A percentile compares a stretch with the other conserved stretches of the same genome.
Evolutionary conservation across 2,888 invertebrate genomes (phyloP).

Genomic region (Tholera decimalis): DNA sequence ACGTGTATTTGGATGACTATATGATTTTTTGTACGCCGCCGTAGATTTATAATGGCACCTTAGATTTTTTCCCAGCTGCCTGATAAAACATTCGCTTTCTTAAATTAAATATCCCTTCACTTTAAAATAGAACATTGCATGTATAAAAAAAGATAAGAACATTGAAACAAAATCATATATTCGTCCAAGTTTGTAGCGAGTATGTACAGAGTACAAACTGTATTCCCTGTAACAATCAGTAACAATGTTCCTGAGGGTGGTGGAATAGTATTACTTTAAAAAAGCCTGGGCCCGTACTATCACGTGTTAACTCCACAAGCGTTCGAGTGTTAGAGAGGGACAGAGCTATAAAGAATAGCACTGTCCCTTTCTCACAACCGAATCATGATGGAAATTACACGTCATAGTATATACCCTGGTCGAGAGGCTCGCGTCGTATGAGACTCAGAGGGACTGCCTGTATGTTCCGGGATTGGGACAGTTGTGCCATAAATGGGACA

Average conservation of each 20-base stretch:
- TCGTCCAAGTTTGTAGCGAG: constrained; percentile 79
- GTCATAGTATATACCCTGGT: constrained; percentile 21
- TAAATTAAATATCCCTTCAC: no score
- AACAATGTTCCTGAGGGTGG: constrained; percentile 78
- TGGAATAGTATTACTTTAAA: constrained; percentile 67
- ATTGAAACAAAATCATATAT: constrained; percentile 70
- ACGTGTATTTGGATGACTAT: constrained; percentile 84
- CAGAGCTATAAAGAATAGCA: neutral
- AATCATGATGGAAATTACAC: neutral
- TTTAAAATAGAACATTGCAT: neutral
- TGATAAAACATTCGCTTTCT: neutral
- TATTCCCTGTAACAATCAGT: constrained; percentile 82
- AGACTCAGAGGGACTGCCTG: constrained; percentile 57
- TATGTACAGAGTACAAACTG: constrained; percentile 78
- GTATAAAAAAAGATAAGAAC: neutral
- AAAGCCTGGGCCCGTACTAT: constrained; percentile 40
- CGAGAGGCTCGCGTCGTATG: constrained; percentile 70
- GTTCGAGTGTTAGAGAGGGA: neutral
- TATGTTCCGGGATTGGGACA: constrained; percentile 32
- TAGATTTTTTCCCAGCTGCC: neutral
- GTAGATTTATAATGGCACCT: constrained; percentile 4
- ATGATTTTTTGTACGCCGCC: constrained; percentile 66
- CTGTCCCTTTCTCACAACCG: neutral
- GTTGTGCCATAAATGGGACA: neutral
- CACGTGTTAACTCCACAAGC: neutral